Evolutionary conservation across 2,113 vertebrate genomes (phyloP), one percentile per base, ranked within the genome.

Genomic region (Scomber japonicus): DNA sequence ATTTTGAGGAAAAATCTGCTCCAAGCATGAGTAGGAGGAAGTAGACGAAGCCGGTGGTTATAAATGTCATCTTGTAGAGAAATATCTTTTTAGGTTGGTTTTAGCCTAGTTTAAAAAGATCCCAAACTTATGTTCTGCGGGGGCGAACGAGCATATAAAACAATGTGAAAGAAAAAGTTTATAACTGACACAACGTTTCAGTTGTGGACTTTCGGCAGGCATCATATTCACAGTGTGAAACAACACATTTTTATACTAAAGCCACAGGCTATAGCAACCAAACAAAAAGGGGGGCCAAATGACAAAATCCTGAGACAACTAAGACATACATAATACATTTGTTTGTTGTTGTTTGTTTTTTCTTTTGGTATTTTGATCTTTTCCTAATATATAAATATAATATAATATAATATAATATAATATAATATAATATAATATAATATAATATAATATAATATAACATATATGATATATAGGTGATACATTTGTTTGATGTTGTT

Each of bases 1-100:
- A 57, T 90, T 91, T 87, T 84, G 71, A 83, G 81, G 80, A 75
- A 56, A 75, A 77, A 85, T 87, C 71, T 50, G 81, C 81, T 89
- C 78, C 35, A 13, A 86, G 86, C 76, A 30, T 24, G 75, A 89
- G 87, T 55, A 65, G 86, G 88, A 89, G 80, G 82, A 78, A 59
- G 78, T 54, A 89, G 80, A 89, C 54, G 30, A 71, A 71, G 54
- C 76, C 40, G n/a, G 51, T 54, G 65, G 81, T 80, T 85, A 83
- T 83, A 86, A 83, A 91, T 88, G 76, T 69, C 51, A 66, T 74
- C 50, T 66, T 61, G 27, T 72, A 50, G 55, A 69, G 79, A 83
- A 85, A 83, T 62, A 21, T 71, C 40, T 69, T 89, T 79, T 74
- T 59, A 51, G 68, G 68, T 84, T 68, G 31, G 61, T 88, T 83